Base-by-base conservation (phyloP, 1,140 invertebrate genomes). In the Bemisia tabaci region DNA sequence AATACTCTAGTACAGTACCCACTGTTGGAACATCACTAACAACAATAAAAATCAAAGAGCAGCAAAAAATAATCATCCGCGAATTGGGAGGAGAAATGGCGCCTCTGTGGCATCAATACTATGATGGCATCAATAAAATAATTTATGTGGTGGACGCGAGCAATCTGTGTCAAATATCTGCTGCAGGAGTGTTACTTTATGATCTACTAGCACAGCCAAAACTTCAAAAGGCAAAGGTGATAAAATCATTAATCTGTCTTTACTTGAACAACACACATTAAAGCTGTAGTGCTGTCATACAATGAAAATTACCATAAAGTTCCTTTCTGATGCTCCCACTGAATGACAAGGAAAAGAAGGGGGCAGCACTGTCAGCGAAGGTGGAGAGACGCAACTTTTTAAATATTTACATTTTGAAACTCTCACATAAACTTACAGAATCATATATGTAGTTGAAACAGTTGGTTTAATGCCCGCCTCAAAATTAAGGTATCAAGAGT, bases 41-140 rank as follows among this genome's bases (percentile, higher is more conserved):
- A 68, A 82, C 81, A 33, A 78, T 89, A 2, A 78, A 80, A 70
- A 27, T 70, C 1, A 23, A 48, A 12, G 65, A 69, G 22, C 39
- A 69, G 12, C 33, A 69, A 63, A 68, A 66, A 22, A 65, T 68
- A 60, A 66, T 76, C 11, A 68, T 86, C 1, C 74, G 85, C 67
- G 90, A 92, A 79, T 78, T 91, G 17, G 90, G 90, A 1, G 90
- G 90, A 5, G 81, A 82, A 68, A 89, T 92, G 86, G 86, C 87
- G 59, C 84, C 88, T 5, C 77, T 91, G 33, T 92, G 90, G 90
- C 82, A 68, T 65, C 27, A 21, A 60, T 90, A 90, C 73, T 87
- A 87, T 62, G 77, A 81, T 24, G 81, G 82, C 65, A 81, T 88
- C 17, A 80, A 81, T 62, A 89, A 88, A 74, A 80, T 90, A 1